A percentile compares a stretch with the other conserved stretches of the same genome.
These are phyloP conservation scores for Antitype chi DNA, from an alignment of 2,888 invertebrate genomes.

Conservation along the genomic window DNA sequence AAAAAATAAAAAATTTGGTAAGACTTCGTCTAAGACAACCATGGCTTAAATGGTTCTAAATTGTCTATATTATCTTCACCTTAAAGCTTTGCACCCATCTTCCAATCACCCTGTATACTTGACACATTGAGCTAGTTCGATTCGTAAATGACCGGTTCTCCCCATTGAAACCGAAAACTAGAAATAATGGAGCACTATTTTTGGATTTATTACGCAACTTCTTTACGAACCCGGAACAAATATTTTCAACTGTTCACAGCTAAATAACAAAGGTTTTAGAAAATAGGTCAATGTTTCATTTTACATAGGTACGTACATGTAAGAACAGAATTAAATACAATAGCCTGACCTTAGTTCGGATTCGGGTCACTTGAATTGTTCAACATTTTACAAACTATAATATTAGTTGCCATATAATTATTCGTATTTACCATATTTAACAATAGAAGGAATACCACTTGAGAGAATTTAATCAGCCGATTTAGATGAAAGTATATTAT, in stretches of 20 bases:
- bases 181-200: slow-evolving; percentile 23
- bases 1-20: too few species aligned
- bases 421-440: background rate
- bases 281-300: slow-evolving; percentile 39
- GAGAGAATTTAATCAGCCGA: background rate
- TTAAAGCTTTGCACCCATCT: too few species aligned
- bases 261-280: slow-evolving; percentile 1
- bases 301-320: slow-evolving; percentile 2
- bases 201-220: slow-evolving; percentile 13
- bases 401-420: background rate
- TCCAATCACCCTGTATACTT: too few species aligned
- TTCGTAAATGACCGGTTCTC: slow-evolving; percentile 23
- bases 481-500: background rate
- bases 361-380: slow-evolving; percentile 7
- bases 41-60: too few species aligned
- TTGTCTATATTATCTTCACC: too few species aligned
- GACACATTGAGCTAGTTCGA: slow-evolving; percentile 18
- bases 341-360: slow-evolving; percentile 20
- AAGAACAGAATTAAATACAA: slow-evolving; percentile 31
- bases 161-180: slow-evolving; percentile 37
- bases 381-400: background rate
- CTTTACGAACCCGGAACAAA: slow-evolving; percentile 22
- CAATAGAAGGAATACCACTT: slow-evolving; percentile 4
- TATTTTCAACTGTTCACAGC: slow-evolving; percentile 1
- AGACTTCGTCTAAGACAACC: too few species aligned